Conservation (phyloP, 2,113 vertebrate genomes). For the Argyrosomus japonicus region DNA sequence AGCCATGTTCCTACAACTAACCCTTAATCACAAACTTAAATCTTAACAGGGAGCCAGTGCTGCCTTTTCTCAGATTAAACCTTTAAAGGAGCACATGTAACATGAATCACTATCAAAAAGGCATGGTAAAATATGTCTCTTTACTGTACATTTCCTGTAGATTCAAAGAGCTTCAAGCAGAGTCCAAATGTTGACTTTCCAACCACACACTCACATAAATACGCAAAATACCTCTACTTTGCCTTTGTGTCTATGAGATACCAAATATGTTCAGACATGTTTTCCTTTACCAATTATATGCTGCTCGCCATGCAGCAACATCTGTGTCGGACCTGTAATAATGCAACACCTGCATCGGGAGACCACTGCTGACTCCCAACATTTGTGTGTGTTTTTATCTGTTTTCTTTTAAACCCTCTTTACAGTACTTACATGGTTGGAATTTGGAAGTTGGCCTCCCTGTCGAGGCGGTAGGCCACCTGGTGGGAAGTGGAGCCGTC, state of each 20-base stretch:
- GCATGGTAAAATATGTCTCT: slow-evolving; percentile 23
- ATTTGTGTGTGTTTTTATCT: slow-evolving; percentile 31
- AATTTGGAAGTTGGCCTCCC: slow-evolving; percentile 88
- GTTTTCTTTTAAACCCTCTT: slow-evolving; percentile 31
- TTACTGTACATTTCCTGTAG: slow-evolving; percentile 15
- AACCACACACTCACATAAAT: background rate
- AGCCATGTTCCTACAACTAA: background rate
- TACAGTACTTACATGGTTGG: slow-evolving; percentile 85
- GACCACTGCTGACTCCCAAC: slow-evolving; percentile 5
- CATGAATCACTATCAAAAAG: slow-evolving; percentile 34
- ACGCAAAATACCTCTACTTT: slow-evolving; percentile 16
- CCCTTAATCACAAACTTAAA: slow-evolving; percentile 56
- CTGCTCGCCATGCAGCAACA: slow-evolving; percentile 62
- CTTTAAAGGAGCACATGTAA: background rate
- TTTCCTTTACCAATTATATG: slow-evolving; percentile 72
- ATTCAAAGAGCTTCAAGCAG: background rate
- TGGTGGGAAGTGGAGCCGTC: slow-evolving; percentile 86
- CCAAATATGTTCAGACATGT: slow-evolving; percentile 75
- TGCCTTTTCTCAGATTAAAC: slow-evolving; percentile 25
- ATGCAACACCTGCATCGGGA: slow-evolving; percentile 77
- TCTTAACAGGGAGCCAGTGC: slow-evolving; percentile 36
- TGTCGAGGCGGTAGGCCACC: slow-evolving; percentile 87
- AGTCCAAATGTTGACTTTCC: background rate
- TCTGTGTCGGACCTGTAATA: slow-evolving; percentile 82
- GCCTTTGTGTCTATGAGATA: slow-evolving; percentile 30